Percentiles rank a stretch among this genome's conserved stretches.
Conservation (phyloP, 2,113 vertebrate genomes). For the Penelope pileata region DNA sequence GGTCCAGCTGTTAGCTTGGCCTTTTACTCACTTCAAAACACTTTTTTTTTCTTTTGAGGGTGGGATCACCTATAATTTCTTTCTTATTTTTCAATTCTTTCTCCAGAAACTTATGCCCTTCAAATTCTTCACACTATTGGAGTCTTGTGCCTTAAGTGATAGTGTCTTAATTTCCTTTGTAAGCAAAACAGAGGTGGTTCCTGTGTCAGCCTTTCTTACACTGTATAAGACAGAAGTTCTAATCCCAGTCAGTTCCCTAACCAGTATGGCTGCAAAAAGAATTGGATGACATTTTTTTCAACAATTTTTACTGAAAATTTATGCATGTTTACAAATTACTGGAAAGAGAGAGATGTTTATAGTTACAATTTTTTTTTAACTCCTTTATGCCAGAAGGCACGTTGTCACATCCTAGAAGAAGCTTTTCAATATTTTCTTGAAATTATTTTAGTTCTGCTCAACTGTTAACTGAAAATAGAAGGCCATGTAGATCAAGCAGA, state of each 20-base stretch:
- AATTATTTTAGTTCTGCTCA: constrained; percentile 16
- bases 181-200: not conserved
- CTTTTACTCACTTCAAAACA: not conserved
- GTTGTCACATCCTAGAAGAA: not conserved
- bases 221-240: not conserved
- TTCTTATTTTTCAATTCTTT: not conserved
- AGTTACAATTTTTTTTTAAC: not conserved
- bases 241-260: not conserved
- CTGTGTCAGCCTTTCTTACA: not conserved
- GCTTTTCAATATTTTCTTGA: not conserved
- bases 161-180: not conserved
- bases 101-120: not conserved
- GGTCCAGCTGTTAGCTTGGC: not conserved
- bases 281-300: not conserved
- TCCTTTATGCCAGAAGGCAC: not conserved
- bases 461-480: not conserved
- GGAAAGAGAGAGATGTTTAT: not conserved
- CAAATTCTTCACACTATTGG: not conserved
- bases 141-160: not conserved
- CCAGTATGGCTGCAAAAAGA: not conserved
- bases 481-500: not conserved
- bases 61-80: not conserved
- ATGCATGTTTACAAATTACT: not conserved
- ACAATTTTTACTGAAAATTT: not conserved
- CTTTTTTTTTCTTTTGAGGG: not conserved